These are phyloP conservation scores for Rugalucina vietnamica DNA, from an alignment of 2,888 invertebrate species.

Conservation along the genomic window DNA sequence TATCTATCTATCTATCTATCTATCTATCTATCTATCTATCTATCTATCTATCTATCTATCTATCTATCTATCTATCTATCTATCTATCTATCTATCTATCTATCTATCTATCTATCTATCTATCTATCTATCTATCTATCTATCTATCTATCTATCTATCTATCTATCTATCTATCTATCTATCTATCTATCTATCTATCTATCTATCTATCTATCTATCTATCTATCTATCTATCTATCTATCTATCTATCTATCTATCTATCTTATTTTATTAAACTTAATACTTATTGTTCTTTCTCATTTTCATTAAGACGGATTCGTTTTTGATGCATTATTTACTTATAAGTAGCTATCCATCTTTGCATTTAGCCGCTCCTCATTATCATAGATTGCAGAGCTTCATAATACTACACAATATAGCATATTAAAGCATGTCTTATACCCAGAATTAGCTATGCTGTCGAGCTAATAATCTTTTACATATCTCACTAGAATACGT, in stretches of 20 bases:
- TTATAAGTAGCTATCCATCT: no score
- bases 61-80: background rate
- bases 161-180: slow-evolving; percentile 4
- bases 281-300: no score
- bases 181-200: background rate
- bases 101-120: slow-evolving; percentile 4
- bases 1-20: background rate
- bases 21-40: slow-evolving; percentile 4
- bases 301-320: no score
- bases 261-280: background rate
- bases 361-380: no score
- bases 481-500: no score
- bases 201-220: slow-evolving; percentile 1
- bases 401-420: no score
- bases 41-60: slow-evolving; percentile 4
- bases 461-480: no score
- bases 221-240: slow-evolving; percentile 4
- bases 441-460: no score
- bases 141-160: slow-evolving; percentile 4
- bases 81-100: background rate
- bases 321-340: no score
- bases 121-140: slow-evolving; percentile 4
- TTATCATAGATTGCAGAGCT: no score
- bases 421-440: no score
- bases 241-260: slow-evolving; percentile 1